Conservation (phyloP, 2,797 vertebrate genomes). For the Xenentodon cancila region DNA sequence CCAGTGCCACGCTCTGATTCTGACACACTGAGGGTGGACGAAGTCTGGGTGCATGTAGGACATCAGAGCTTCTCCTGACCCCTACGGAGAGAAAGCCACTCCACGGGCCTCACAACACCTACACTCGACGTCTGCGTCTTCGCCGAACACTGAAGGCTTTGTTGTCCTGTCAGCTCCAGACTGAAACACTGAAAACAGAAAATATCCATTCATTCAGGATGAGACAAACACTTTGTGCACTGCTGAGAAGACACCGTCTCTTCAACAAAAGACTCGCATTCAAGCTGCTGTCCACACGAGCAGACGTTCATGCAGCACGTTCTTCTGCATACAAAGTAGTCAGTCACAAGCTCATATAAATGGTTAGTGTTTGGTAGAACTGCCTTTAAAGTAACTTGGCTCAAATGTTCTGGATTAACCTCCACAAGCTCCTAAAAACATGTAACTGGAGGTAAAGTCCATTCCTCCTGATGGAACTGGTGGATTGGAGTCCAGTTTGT, state of each 20-base stretch:
- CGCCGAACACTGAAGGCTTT: slow-evolving; percentile 54
- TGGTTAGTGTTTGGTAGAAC: too few relatives aligned
- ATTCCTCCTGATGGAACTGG: too few relatives aligned
- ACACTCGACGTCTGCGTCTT: slow-evolving; percentile 43
- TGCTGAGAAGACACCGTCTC: slow-evolving; percentile 12
- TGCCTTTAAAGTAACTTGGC: too few relatives aligned
- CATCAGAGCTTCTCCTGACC: slow-evolving; percentile 29
- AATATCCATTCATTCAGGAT: slow-evolving; percentile 31
- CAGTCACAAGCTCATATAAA: too few relatives aligned
- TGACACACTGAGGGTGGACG: slow-evolving; percentile 1
- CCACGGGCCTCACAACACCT: slow-evolving; percentile 30
- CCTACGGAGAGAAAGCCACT: slow-evolving; percentile 24
- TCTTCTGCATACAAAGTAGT: too few relatives aligned
- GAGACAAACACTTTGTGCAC: slow-evolving; percentile 35
- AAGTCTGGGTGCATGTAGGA: slow-evolving; percentile 25
- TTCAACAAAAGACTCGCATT: too few relatives aligned
- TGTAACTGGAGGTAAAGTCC: too few relatives aligned
- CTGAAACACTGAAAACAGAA: slow-evolving; percentile 40
- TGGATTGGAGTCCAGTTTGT: too few relatives aligned
- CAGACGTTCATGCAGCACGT: too few relatives aligned
- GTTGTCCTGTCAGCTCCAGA: slow-evolving; percentile 45
- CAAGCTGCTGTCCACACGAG: too few relatives aligned
- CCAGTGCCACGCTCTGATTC: slow-evolving; percentile 27
- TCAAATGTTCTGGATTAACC: too few relatives aligned
- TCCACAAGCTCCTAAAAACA: too few relatives aligned